Conservation (phyloP, 2,888 invertebrate genomes). For the Bombylius discolor region DNA sequence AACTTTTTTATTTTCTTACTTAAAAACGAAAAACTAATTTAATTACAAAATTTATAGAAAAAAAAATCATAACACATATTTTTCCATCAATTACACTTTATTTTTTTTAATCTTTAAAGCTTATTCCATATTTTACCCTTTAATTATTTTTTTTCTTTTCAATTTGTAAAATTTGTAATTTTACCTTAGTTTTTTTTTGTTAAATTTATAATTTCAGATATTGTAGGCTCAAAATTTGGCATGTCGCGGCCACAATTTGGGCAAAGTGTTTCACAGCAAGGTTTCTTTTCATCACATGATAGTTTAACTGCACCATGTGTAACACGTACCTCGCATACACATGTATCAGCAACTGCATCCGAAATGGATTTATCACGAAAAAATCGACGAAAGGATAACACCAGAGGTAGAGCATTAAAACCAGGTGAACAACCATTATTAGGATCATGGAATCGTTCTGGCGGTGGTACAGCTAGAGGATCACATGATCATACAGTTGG, state of each 20-base stretch:
- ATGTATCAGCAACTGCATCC: constrained; percentile 49
- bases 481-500: constrained; percentile 41
- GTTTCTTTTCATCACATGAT: constrained; percentile 59
- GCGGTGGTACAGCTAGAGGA: constrained; percentile 34
- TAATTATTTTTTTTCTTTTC: too few species aligned
- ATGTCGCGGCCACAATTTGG: constrained; percentile 45
- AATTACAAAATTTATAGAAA: too few species aligned
- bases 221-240: constrained; percentile 71
- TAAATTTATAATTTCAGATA: constrained; percentile 38
- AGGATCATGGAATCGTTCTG: constrained; percentile 50
- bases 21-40: too few species aligned
- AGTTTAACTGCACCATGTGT: constrained; percentile 57
- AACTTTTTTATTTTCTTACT: too few species aligned
- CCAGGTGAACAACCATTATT: constrained; percentile 63
- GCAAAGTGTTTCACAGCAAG: constrained; percentile 42
- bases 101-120: too few species aligned
- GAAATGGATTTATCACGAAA: constrained; percentile 61
- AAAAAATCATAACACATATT: too few species aligned
- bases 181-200: too few species aligned
- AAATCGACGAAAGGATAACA: constrained; percentile 47
- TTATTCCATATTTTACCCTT: too few species aligned
- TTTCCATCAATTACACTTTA: too few species aligned
- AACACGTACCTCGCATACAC: constrained; percentile 44
- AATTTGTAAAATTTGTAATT: too few species aligned
- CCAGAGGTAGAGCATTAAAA: constrained; percentile 47